Base-by-base conservation (phyloP, 2,797 vertebrate genomes). In the Sebastes umbrosus region DNA sequence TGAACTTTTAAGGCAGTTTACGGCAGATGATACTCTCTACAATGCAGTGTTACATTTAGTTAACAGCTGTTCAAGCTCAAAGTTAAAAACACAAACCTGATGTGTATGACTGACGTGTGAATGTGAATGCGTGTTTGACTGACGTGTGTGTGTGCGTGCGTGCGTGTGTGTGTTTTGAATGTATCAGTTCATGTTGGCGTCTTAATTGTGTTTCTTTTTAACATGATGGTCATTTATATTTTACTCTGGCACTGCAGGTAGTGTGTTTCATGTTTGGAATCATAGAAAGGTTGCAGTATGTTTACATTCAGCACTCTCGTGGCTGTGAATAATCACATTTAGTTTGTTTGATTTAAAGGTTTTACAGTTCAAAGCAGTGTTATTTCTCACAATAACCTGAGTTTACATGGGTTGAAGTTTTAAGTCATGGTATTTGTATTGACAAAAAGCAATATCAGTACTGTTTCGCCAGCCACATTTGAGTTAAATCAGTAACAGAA, bases 31-130 rank as follows among this genome's bases (percentile, higher is more conserved):
- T 92, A 11, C 50, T 89, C 90, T 92, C 69, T 69, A 83, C 72
- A 81, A 83, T 89, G 74, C 89, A 90, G 87, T 90, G 86, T 91
- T 89, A 85, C 79, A 67, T 85, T 85, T 82, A 59, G 74, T 79
- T 67, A 83, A 82, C 82, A 86, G 81, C 81, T 90, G 79, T 86
- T 85, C 63, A 82, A 90, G 69, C 80, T 89, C 75, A 75, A 77
- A 75, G 68, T 84, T 82, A 76, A 86, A 85, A 89, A 90, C 65
- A 80, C 75, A 90, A 86, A 89, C 75, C 73, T 79, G 57, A 24
- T 82, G 73, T 83, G 12, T 82, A 66, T 82, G 20, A 82, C 63
- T 76, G 72, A 60, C 3, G 64, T 60, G 50, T 27, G 50, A 58
- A 71, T 80, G 39, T 54, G 50, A 79, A 65, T 63, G 64, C 76